Evolutionary conservation across 1,140 invertebrate genomes (phyloP).

Genomic region (Bombyx mandarina): DNA sequence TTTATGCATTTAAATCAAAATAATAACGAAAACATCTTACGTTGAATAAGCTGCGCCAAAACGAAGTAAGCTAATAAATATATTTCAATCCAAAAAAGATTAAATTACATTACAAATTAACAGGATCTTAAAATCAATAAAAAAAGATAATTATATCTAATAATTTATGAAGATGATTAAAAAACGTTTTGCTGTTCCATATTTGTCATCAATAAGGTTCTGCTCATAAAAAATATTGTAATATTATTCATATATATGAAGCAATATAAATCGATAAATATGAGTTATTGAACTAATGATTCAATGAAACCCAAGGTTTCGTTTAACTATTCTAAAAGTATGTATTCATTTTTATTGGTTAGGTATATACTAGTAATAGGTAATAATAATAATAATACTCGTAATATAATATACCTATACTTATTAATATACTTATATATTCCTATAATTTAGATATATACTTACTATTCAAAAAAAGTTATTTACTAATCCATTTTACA

Average conservation of each 20-base stretch:
- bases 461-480: too few species aligned
- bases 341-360: too few species aligned
- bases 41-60: not conserved
- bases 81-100: constrained; percentile 1
- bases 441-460: too few species aligned
- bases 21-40: too few species aligned
- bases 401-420: too few species aligned
- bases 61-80: constrained; percentile 1
- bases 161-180: constrained; percentile 7
- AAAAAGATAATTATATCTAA: not conserved
- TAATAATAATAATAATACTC: too few species aligned
- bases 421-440: too few species aligned
- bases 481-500: too few species aligned
- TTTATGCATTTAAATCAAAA: too few species aligned
- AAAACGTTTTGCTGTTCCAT: constrained; percentile 6
- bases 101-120: constrained; percentile 10
- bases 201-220: constrained; percentile 7
- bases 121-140: not conserved
- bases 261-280: constrained; percentile 16
- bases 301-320: too few species aligned
- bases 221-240: constrained; percentile 1
- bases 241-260: constrained; percentile 15
- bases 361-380: too few species aligned
- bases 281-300: constrained; percentile 11
- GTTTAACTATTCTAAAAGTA: too few species aligned